These are phyloP conservation scores for Murina feae DNA, from an alignment of 2,113 vertebrate species.

Conservation along the genomic window DNA sequence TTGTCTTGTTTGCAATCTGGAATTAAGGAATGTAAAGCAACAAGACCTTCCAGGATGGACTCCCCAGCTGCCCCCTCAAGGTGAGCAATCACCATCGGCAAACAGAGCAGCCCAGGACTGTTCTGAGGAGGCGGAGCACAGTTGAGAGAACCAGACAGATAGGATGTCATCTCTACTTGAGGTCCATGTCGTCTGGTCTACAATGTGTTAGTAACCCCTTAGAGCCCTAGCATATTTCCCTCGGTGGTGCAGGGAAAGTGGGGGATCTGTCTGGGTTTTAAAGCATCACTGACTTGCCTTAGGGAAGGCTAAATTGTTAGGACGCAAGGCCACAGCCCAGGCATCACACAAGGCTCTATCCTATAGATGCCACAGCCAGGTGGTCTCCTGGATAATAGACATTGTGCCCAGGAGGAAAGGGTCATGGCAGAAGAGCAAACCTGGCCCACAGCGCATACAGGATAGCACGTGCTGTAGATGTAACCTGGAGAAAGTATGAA, in stretches of 20 bases:
- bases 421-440: background rate
- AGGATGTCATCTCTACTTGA: background rate
- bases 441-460: background rate
- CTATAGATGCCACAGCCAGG: background rate
- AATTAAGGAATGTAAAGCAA: constrained; percentile 42
- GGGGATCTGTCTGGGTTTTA: background rate
- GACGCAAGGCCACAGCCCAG: background rate
- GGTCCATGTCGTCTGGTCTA: background rate
- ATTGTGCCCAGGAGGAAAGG: background rate
- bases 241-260: background rate
- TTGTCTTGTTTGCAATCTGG: constrained; percentile 38
- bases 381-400: background rate
- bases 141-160: background rate
- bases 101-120: background rate
- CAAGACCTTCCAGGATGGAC: constrained; percentile 36
- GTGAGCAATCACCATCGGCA: background rate
- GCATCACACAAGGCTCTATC: background rate
- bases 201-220: background rate
- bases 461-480: rapidly evolving
- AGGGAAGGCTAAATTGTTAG: background rate
- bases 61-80: background rate
- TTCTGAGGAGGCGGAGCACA: background rate
- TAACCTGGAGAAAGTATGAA: background rate
- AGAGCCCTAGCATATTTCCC: background rate
- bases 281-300: background rate